Evolutionary conservation across 2,888 invertebrate genomes (phyloP).

Genomic region (Dryobota labecula): DNA sequence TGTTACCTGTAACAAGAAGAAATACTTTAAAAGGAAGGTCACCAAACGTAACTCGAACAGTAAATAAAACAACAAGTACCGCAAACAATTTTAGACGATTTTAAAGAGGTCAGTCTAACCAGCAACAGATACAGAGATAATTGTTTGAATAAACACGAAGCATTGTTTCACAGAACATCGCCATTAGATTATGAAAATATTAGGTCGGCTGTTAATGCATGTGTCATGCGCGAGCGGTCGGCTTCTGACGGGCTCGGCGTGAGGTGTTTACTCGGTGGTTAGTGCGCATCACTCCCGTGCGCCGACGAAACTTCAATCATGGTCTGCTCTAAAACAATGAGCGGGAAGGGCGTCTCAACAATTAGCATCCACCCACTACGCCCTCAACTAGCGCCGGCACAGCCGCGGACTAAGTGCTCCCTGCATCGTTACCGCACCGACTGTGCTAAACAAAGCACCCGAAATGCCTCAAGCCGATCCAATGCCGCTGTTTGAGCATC

Average conservation of each 20-base stretch:
- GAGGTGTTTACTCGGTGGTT: constrained; percentile 86
- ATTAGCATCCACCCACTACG: constrained; percentile 89
- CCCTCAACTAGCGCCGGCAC: constrained; percentile 83
- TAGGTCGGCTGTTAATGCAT: constrained; percentile 90
- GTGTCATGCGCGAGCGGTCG: constrained; percentile 87
- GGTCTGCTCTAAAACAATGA: constrained; percentile 90
- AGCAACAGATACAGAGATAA: constrained; percentile 88
- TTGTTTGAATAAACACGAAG: constrained; percentile 86
- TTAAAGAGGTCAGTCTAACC: constrained; percentile 90
- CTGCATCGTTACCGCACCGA: constrained; percentile 79
- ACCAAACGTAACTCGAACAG: constrained; percentile 69
- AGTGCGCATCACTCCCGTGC: constrained; percentile 84
- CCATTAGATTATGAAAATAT: constrained; percentile 91
- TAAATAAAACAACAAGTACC: constrained; percentile 79
- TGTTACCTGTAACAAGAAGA: constrained; percentile 92
- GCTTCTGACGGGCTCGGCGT: constrained; percentile 75
- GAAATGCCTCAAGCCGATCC: constrained; percentile 67
- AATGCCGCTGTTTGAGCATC: constrained; percentile 71
- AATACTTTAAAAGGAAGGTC: constrained; percentile 71
- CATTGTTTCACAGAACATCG: constrained; percentile 90
- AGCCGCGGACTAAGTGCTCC: constrained; percentile 81
- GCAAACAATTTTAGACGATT: constrained; percentile 88
- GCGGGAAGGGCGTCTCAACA: constrained; percentile 88
- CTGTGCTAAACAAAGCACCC: constrained; percentile 76
- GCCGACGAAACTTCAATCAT: constrained; percentile 89